Conservation (phyloP, 2,888 invertebrate species). For the Heliconius charithonia region DNA sequence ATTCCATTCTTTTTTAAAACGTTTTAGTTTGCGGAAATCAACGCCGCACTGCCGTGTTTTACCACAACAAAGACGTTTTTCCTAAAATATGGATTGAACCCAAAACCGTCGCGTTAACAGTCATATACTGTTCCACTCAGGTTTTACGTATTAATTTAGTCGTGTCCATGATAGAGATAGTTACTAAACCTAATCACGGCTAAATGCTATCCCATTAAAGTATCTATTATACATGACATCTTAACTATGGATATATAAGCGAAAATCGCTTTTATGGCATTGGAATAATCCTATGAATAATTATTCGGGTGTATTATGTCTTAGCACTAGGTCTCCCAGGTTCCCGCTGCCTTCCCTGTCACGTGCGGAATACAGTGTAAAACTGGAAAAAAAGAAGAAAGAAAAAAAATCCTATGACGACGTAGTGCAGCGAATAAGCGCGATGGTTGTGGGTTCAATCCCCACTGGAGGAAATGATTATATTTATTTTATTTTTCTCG, state of each 20-base stretch:
- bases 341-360: not conserved
- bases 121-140: not conserved
- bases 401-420: too few species aligned
- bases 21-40: not conserved
- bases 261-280: not conserved
- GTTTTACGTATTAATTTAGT: not conserved
- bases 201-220: slow-evolving; percentile 3
- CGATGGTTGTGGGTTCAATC: too few species aligned
- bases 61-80: not conserved
- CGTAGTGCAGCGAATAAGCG: too few species aligned
- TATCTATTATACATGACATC: not conserved
- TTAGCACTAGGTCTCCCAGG: not conserved
- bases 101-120: not conserved
- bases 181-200: not conserved
- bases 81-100: not conserved
- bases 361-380: not conserved
- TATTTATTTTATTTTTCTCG: too few species aligned
- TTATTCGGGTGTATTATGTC: not conserved
- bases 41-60: not conserved
- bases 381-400: not conserved
- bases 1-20: too few species aligned
- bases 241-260: not conserved
- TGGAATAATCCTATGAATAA: not conserved
- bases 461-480: too few species aligned
- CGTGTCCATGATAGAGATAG: not conserved